Evolutionary conservation across 2,797 vertebrate genomes (phyloP), one percentile per base, ranked within the genome.

Genomic region (Clarias platycephalus): DNA sequence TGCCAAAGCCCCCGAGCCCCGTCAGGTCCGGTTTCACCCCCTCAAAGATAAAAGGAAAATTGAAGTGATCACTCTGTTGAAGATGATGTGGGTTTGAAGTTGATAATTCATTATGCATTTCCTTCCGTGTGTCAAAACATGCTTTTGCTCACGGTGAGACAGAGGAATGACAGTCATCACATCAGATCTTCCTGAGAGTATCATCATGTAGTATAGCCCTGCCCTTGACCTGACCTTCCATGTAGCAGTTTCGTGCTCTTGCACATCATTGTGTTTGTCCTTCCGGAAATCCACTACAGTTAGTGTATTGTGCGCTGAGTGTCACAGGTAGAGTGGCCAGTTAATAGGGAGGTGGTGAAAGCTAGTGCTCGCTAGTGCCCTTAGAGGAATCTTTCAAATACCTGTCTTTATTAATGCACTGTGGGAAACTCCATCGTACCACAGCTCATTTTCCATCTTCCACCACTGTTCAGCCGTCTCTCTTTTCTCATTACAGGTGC

Each of bases 311-410:
- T 90, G 78, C 44, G 64, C 15, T 6, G 66, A 80, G 80, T 83
- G 86, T 86, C 53, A 31, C 82, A 82, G 81, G 83, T 87, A 80
- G 83, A 85, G 60, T 71, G 78, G 40, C 60, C 80, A 86, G 89
- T 90, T 94, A 94, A 95, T 94, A 94, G 94, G 91, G 88, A 88
- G 91, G 90, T 90, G 94, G 85, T 94, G 94, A 95, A 90, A 90
- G 94, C 94, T 85, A 87, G 79, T 85, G 92, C 89, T 91, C 85
- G 91, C 86, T 77, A 1, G 91, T 91, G 93, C 91, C 91, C 91
- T 87, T 87, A 88, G 89, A 88, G 89, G 88, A 93, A 92, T 91
- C 90, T 82, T 87, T 91, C 86, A 90, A 86, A 92, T 91, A 89
- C 89, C 86, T 86, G 81, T 89, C 87, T 82, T 90, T 88, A 88